phyloP scores from a whole-genome alignment of 1,140 invertebrate genomes.

The Diorhabda elongata region DNA sequence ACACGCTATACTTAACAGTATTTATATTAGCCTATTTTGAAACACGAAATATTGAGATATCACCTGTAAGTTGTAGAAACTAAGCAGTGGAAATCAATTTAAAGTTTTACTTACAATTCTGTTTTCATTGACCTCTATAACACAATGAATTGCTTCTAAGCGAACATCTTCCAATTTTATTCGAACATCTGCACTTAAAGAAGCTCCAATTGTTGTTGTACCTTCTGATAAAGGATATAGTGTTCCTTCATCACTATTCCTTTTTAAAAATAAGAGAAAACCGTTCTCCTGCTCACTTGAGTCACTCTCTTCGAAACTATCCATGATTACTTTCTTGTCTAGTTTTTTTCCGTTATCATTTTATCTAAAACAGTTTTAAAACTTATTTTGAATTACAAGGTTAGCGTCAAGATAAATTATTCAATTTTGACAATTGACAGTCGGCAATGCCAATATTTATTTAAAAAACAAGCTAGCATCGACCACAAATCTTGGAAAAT shows the following conservation, averaged over 20 bases:
- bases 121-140: conserved; percentile 14
- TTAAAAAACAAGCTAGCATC: too few relatives aligned
- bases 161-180: conserved; percentile 21
- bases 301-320: background rate
- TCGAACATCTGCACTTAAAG: conserved; percentile 13
- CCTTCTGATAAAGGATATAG: conserved; percentile 15
- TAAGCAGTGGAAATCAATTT: background rate
- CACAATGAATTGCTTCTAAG: conserved; percentile 18
- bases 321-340: too few relatives aligned
- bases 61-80: background rate
- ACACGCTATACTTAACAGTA: too few relatives aligned
- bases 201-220: conserved; percentile 18
- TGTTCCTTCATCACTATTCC: conserved; percentile 10
- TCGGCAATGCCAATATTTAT: too few relatives aligned
- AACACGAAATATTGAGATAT: background rate
- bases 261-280: conserved; percentile 17
- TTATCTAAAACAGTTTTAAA: too few relatives aligned
- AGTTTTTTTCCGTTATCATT: too few relatives aligned
- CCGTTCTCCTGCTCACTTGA: conserved; percentile 7
- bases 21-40: background rate
- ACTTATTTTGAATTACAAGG: too few relatives aligned
- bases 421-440: too few relatives aligned
- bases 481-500: too few relatives aligned
- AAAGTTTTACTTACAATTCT: conserved; percentile 22
- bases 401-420: too few relatives aligned